phyloP scores from a whole-genome alignment of 1,140 invertebrate species.

The Anastatus disparis region DNA sequence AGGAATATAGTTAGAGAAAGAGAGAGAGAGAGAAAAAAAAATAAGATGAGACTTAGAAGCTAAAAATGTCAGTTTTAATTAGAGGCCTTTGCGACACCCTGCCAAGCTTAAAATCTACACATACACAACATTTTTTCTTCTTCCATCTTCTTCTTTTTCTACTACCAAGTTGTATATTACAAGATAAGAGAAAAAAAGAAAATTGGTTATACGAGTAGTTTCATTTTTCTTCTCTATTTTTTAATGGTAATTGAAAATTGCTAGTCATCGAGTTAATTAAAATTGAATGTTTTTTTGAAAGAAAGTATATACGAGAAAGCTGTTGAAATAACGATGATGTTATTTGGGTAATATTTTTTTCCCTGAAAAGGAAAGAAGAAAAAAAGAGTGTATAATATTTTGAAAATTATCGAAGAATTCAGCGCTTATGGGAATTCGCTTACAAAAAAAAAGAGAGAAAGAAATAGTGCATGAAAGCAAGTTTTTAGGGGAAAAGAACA shows the following conservation, averaged over 20 bases:
- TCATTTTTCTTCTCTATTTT: no score
- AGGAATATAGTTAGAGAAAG: not conserved
- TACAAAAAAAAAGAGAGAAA: no score
- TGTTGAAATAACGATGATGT: no score
- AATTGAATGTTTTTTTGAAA: no score
- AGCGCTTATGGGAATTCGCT: no score
- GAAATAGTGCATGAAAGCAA: not conserved
- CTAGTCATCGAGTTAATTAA: no score
- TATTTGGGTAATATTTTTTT: no score
- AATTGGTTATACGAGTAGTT: no score
- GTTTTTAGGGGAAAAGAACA: not conserved
- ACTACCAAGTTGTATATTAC: not conserved
- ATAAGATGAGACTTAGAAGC: constrained; percentile 25
- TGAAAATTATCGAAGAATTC: constrained; percentile 1
- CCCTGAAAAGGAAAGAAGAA: not conserved
- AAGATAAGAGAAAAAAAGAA: not conserved
- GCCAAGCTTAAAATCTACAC: no score
- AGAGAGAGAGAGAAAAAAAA: no score
- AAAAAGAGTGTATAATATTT: not conserved
- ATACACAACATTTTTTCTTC: not conserved
- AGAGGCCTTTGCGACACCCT: not conserved
- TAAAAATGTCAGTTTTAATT: constrained; percentile 37
- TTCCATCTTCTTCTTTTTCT: not conserved
- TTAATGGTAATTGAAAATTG: no score
- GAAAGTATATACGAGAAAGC: no score